Conservation (phyloP, 2,113 vertebrate genomes). For the Cervus canadensis region DNA sequence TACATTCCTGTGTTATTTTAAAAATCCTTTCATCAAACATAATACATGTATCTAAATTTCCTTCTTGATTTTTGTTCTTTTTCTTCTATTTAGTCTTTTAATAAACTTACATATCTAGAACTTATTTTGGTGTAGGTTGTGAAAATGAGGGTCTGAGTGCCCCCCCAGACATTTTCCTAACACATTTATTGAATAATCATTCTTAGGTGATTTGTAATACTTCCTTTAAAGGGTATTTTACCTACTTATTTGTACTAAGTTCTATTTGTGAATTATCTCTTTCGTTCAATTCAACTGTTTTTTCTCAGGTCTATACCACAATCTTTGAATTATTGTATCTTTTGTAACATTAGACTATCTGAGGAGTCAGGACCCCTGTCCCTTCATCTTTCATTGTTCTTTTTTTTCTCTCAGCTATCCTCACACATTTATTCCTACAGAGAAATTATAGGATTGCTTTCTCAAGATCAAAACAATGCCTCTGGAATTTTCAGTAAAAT, state of each 20-base stretch:
- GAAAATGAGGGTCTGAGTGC: neutral
- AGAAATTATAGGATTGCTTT: neutral
- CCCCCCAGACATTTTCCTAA: neutral
- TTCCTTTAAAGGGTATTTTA: neutral
- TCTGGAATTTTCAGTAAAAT: neutral
- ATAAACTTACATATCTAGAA: neutral
- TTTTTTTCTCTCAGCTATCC: neutral
- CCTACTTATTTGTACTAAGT: neutral
- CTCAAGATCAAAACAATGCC: neutral
- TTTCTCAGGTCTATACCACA: neutral
- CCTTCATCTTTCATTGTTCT: neutral
- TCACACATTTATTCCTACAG: neutral
- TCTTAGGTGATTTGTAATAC: neutral
- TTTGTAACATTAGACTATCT: neutral
- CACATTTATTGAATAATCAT: neutral
- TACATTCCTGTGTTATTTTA: neutral
- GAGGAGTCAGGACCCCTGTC: neutral
- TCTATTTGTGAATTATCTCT: neutral
- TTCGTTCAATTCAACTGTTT: neutral
- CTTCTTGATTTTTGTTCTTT: neutral
- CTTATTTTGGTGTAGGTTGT: neutral
- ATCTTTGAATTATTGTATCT: neutral
- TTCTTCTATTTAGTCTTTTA: neutral
- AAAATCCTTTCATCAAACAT: neutral
- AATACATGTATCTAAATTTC: neutral